Evolutionary conservation across 2,888 invertebrate species (phyloP), one percentile per base, ranked within the genome.

Genomic region (Rhamnusium bicolor): DNA sequence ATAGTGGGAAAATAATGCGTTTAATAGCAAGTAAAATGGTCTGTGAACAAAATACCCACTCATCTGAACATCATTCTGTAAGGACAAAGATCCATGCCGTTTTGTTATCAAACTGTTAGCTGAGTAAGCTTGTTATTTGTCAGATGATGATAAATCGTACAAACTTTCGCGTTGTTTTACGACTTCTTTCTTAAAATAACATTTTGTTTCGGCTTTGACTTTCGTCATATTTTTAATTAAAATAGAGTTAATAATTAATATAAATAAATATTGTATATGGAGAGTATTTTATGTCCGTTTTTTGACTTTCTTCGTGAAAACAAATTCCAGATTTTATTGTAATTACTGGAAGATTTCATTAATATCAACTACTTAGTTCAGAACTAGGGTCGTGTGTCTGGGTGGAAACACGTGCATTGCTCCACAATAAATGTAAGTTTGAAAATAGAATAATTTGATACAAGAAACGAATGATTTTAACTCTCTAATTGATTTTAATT

Each of bases 121-220:
- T 60, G 69, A 60, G 32, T 69, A 51, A 69, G 60, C 69, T 61
- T 69, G 69, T 70, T 70, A 70, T 70, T 70, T 70, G 63, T 70
- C 70, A 63, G 70, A 32, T 32, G 63, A 70, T 70, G 70, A 70
- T 63, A 70, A 70, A 70, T 70, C 53, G 70, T 5, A 32, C 32
- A 54, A 54, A 62, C 61, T 70, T 70, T 19, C 63, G 8, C 54
- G 47, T 51, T 47, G 51, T 69, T 51, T 69, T 47, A 32, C 51
- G 53, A 16, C 19, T 40, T 49, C 65, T 53, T 40, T 49, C 65
- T 53, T 67, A 24, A 56, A 67, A 46, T 24, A 67, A 54, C 56
- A 56, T 46, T 67, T 46, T 21, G 67, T 56, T 54, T 53, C 24
- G 32, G 24, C 67, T 67, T 67, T 67, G 67, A 51, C 27, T 27